phyloP scores from a whole-genome alignment of 2,797 vertebrate genomes.

The Sylvilagus floridanus region DNA sequence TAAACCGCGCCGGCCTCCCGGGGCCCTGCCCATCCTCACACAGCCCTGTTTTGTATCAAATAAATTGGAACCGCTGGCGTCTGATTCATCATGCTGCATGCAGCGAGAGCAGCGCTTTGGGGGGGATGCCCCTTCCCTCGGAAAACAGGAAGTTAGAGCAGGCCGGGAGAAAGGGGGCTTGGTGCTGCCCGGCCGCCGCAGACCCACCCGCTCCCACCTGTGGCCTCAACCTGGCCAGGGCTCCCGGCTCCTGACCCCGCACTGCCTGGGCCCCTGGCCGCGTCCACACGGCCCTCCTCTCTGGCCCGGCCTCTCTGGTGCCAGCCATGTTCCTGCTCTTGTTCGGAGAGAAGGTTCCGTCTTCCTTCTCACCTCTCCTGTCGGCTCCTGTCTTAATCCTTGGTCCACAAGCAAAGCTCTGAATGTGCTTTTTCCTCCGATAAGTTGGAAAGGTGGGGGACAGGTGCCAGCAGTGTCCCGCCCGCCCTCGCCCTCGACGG shows the following conservation, averaged over 20 bases:
- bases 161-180: background rate
- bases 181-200: background rate
- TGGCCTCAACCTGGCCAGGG: background rate
- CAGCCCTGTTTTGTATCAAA: slow-evolving; percentile 65
- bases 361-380: background rate
- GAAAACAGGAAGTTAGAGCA: slow-evolving; percentile 40
- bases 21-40: background rate
- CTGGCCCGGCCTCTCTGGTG: background rate
- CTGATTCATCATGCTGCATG: slow-evolving; percentile 56
- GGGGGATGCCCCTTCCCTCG: background rate
- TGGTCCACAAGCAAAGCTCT: background rate
- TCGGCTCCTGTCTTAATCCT: background rate
- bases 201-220: background rate
- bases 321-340: slow-evolving; percentile 14
- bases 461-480: background rate
- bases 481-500: background rate
- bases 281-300: rapidly evolving
- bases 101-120: background rate
- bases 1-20: background rate
- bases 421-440: slow-evolving; percentile 18
- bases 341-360: background rate
- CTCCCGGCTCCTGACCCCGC: background rate
- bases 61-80: slow-evolving; percentile 14
- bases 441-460: background rate
- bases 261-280: background rate